A percentile compares a stretch with the other conserved stretches of the same genome.
These are phyloP conservation scores for Anastrepha obliqua DNA, from an alignment of 1,140 invertebrate genomes.

Conservation along the genomic window DNA sequence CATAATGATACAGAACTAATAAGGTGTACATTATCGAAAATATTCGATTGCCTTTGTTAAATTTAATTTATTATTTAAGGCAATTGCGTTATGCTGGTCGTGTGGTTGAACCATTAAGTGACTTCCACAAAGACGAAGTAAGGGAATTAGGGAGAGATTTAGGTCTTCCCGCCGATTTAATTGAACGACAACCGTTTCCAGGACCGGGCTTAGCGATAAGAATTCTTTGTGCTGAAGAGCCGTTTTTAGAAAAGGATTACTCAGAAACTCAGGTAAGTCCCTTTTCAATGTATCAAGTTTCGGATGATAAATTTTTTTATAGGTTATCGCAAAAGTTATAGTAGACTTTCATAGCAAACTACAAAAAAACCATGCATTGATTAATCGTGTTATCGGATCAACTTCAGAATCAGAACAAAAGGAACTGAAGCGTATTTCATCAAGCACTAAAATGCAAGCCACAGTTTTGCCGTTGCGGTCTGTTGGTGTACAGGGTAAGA, in stretches of 20 bases:
- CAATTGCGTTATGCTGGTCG: slow-evolving; percentile 88
- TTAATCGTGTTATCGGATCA: slow-evolving; percentile 90
- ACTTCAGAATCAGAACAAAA: slow-evolving; percentile 85
- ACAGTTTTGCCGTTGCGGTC: slow-evolving; percentile 95
- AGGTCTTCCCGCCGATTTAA: slow-evolving; percentile 89
- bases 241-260: slow-evolving; percentile 96
- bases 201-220: slow-evolving; percentile 96
- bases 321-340: slow-evolving; percentile 94
- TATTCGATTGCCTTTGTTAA: not conserved
- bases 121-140: slow-evolving; percentile 99
- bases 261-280: slow-evolving; percentile 88
- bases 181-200: slow-evolving; percentile 97
- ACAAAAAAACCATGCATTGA: slow-evolving; percentile 93
- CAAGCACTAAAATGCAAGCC: slow-evolving; percentile 85
- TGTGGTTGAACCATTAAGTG: slow-evolving; percentile 97
- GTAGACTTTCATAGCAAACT: slow-evolving; percentile 94
- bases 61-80: slow-evolving; percentile 59
- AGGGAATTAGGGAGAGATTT: slow-evolving; percentile 89
- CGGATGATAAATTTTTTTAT: slow-evolving; percentile 41
- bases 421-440: slow-evolving; percentile 85
- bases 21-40: slow-evolving; percentile 72
- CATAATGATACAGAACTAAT: slow-evolving; percentile 99
- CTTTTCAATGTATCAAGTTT: not conserved
- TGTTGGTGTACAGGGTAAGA: slow-evolving; percentile 95
- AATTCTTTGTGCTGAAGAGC: slow-evolving; percentile 96